These are phyloP conservation scores for Pangasius mekongensis DNA, from an alignment of 2,797 vertebrate species.

Conservation along the genomic window DNA sequence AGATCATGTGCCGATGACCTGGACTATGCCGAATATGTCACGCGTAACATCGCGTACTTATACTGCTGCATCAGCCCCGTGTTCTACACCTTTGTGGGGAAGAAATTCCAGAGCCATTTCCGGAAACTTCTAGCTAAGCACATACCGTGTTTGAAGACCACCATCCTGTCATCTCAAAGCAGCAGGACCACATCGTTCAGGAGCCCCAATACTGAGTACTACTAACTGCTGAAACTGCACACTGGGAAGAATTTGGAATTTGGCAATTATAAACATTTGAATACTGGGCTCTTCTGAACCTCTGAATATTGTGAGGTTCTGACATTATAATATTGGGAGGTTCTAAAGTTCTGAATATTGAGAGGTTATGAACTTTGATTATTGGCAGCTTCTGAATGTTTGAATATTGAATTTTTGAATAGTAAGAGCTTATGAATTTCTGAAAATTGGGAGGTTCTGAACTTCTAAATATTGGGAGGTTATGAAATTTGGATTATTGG, in stretches of 20 bases:
- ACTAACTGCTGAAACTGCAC: background rate
- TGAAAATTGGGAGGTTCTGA: background rate
- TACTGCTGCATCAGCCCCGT: constrained; percentile 81
- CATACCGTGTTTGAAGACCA: constrained; percentile 69
- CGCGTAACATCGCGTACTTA: constrained; percentile 76
- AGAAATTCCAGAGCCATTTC: constrained; percentile 80
- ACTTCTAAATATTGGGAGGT: background rate
- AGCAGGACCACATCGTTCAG: constrained; percentile 70
- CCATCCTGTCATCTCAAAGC: constrained; percentile 62
- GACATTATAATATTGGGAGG: background rate
- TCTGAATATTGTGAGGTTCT: background rate
- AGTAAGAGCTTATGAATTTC: background rate
- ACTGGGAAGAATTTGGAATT: background rate
- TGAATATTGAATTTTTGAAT: background rate
- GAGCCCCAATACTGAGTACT: constrained; percentile 68
- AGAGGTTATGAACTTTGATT: background rate
- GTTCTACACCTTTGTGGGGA: constrained; percentile 82
- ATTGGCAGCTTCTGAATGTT: background rate
- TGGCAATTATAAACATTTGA: background rate
- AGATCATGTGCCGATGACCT: constrained; percentile 27
- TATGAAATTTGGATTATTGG: background rate
- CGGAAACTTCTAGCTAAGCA: constrained; percentile 64
- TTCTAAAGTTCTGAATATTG: background rate
- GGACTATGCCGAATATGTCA: constrained; percentile 73
- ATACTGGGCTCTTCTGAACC: background rate